Conservation (phyloP, 2,888 invertebrate species). For the Cylloceria caligata region DNA sequence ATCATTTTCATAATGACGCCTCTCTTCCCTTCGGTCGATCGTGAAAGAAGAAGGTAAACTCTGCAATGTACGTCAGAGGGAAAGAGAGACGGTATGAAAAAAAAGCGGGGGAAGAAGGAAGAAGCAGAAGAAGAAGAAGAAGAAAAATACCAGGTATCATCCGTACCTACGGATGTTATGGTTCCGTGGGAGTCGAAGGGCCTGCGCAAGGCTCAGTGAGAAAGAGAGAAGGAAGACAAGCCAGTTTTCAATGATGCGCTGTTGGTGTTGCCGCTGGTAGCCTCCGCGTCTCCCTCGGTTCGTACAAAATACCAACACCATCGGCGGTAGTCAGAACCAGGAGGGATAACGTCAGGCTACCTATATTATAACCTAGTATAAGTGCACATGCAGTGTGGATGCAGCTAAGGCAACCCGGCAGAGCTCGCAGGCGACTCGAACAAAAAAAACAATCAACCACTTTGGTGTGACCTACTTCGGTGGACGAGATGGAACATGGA, state of each 20-base stretch:
- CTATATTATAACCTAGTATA: background rate
- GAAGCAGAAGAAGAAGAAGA: constrained; percentile 23
- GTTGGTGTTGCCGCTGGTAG: constrained; percentile 40
- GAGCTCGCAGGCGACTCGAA: constrained; percentile 43
- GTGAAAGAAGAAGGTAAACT: constrained; percentile 41
- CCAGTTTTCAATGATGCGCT: constrained; percentile 53
- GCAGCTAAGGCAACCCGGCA: constrained; percentile 9
- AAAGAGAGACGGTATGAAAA: constrained; percentile 32
- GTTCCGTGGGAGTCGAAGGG: constrained; percentile 61
- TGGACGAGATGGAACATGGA: constrained; percentile 60
- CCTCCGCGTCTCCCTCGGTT: constrained; percentile 38
- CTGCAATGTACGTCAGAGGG: background rate
- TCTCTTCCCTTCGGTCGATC: constrained; percentile 60
- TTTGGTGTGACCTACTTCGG: constrained; percentile 81
- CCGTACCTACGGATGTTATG: no score
- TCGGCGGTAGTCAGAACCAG: constrained; percentile 5
- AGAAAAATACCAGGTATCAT: constrained; percentile 70
- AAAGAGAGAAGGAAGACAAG: constrained; percentile 60
- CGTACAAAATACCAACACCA: background rate
- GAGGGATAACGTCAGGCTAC: constrained; percentile 38
- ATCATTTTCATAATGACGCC: constrained; percentile 84
- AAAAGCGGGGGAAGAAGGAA: constrained; percentile 10
- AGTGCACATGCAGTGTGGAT: constrained; percentile 17
- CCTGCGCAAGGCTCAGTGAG: constrained; percentile 57
- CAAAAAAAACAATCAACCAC: constrained; percentile 75